Evolutionary conservation across 2,113 vertebrate genomes (phyloP), one percentile per base, ranked within the genome.

Genomic region (Festucalex cinctus): DNA sequence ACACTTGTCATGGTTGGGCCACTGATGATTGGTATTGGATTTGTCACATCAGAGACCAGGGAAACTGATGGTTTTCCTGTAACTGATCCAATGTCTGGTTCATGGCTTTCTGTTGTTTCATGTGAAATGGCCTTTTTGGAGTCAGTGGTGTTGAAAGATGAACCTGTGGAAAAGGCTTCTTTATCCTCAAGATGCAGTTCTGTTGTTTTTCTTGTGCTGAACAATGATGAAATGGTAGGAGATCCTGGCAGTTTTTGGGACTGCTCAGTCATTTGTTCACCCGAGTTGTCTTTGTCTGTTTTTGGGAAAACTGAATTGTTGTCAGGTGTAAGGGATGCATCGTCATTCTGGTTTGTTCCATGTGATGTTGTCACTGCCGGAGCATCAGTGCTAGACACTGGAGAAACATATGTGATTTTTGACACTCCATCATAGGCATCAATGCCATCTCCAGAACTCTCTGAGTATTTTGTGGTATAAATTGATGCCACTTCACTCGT

Each of bases 131-230:
- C 13, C 36, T 36, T 0, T 37, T 19, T 32, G 32, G 17, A 36
- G 17, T n/a, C 17, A 59, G 9, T 36, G 35, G 9, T 59, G 26
- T 57, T 26, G 3, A 36, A 59, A 36, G 57, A 9, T 59, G 32
- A 37, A 59, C 32, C 19, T 59, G 32, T 58, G 10, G 19, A 19
- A 19, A 64, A 24, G 19, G 24, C 20, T 2, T 65, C 28, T 49
- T 49, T 65, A 49, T 65, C 44, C 28, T 36, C 46, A 53, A 14
- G 9, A n/a, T 19, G 28, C 10, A 36, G 28, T 13, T 48, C 26
- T 37, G 63, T 54, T 66, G 46, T 51, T 24, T 53, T 37, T 66
- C 17, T n/a, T 22, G 49, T 66, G 32, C 48, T 66, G 1, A 66
- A 66, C 32, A 66, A 36, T 9, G 35, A 54, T 3, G 64, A 66